A percentile compares a stretch with the other conserved stretches of the same genome.
These are phyloP conservation scores for Chaenocephalus aceratus DNA, from an alignment of 2,113 vertebrate species.

Conservation along the genomic window DNA sequence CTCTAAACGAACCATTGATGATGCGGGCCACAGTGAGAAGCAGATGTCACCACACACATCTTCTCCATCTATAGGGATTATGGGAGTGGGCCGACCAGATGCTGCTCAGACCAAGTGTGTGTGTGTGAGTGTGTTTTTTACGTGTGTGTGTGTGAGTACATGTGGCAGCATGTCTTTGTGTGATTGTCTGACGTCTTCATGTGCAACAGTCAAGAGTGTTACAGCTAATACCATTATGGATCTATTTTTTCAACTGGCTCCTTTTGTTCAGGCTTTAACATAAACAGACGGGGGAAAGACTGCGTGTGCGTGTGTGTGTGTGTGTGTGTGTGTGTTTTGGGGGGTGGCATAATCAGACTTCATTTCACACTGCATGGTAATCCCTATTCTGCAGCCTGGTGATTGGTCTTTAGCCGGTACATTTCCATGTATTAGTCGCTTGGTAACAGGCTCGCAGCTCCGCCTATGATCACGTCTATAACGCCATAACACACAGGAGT, in stretches of 20 bases:
- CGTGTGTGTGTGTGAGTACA: neutral
- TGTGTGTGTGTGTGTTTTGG: neutral
- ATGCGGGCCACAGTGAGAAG: slow-evolving; percentile 50
- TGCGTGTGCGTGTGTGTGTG: neutral
- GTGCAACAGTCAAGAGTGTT: slow-evolving; percentile 31
- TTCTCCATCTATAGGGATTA: slow-evolving; percentile 69
- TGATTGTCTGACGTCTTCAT: slow-evolving; percentile 45
- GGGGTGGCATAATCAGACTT: slow-evolving; percentile 67
- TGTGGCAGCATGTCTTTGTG: slow-evolving; percentile 28
- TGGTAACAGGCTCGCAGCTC: slow-evolving; percentile 52
- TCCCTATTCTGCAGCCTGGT: slow-evolving; percentile 64
- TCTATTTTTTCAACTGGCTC: slow-evolving; percentile 38
- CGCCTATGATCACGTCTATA: slow-evolving; percentile 45
- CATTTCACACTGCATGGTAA: slow-evolving; percentile 76
- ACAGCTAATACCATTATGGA: slow-evolving; percentile 53
- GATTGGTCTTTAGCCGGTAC: slow-evolving; percentile 69
- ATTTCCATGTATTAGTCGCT: slow-evolving; percentile 57
- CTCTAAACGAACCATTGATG: slow-evolving; percentile 42
- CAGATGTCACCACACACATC: slow-evolving; percentile 63
- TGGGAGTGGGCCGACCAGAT: slow-evolving; percentile 61
- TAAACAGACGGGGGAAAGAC: neutral
- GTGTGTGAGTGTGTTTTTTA: neutral
- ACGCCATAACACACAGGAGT: slow-evolving; percentile 36
- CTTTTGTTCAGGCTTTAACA: slow-evolving; percentile 36
- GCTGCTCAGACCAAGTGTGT: slow-evolving; percentile 37